These are phyloP conservation scores for Pantelozetes paolii DNA, from an alignment of 2,888 invertebrate genomes.

Conservation along the genomic window DNA sequence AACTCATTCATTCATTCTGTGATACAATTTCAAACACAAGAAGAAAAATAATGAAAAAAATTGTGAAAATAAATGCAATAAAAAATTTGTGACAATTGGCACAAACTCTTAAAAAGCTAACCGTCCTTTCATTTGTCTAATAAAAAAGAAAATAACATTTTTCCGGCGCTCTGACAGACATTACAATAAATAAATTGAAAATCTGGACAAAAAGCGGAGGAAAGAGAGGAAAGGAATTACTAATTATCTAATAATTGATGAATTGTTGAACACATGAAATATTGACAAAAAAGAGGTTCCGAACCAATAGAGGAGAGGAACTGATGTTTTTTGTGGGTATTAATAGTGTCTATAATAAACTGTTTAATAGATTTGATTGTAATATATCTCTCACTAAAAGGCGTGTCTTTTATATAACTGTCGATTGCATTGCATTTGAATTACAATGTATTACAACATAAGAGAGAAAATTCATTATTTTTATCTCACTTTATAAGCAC, in stretches of 20 bases:
- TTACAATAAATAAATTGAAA: background rate
- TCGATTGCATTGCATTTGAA: background rate
- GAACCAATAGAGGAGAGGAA: background rate
- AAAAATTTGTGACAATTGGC: slow-evolving; percentile 16
- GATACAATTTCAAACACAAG: slow-evolving; percentile 5
- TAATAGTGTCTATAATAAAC: too few relatives aligned
- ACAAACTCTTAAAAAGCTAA: slow-evolving; percentile 2
- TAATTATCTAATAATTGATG: slow-evolving; percentile 29
- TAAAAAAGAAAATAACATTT: background rate
- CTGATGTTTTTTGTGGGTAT: background rate
- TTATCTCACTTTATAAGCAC: background rate
- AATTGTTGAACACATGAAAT: slow-evolving; percentile 21
- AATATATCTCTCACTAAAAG: background rate
- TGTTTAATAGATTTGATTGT: slow-evolving; percentile 24
- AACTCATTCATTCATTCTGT: slow-evolving; percentile 19
- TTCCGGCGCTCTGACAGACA: slow-evolving; percentile 5
- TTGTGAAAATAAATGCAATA: slow-evolving; percentile 18
- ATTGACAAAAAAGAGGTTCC: background rate
- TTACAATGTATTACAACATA: background rate
- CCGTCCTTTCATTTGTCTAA: background rate
- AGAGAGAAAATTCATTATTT: background rate
- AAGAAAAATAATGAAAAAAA: background rate
- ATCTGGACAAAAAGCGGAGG: background rate
- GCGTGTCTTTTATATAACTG: background rate
- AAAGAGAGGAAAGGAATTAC: background rate